A percentile compares a stretch with the other conserved stretches of the same genome.
Evolutionary conservation across 92 coral and sea anemone species (phyloP).

Genomic region (Zoanthus sociatus): DNA sequence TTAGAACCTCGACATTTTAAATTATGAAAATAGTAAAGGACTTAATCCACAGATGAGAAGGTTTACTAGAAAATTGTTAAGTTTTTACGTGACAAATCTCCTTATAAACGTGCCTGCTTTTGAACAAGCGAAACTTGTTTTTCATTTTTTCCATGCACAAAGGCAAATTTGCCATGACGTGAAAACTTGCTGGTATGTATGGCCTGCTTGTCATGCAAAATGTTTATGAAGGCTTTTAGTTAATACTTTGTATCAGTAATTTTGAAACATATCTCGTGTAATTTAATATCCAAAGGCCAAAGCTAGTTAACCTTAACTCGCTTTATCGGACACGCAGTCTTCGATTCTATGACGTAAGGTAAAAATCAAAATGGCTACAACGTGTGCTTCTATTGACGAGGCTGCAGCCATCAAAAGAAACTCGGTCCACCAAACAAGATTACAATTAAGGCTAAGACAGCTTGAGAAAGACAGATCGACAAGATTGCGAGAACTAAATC

Average conservation of each 20-base stretch:
- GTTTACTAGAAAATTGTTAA: too few relatives aligned
- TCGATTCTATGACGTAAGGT: neutral
- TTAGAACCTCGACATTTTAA: too few relatives aligned
- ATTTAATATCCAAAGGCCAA: slow-evolving; percentile 1
- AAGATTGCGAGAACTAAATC: slow-evolving; percentile 77
- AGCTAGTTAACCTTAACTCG: neutral
- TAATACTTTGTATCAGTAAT: neutral
- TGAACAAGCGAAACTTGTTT: too few relatives aligned
- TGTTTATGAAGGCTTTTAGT: neutral
- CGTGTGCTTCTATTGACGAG: slow-evolving; percentile 83
- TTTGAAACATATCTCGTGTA: neutral
- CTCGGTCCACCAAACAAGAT: slow-evolving; percentile 81
- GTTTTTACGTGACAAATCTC: too few relatives aligned
- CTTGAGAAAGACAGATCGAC: slow-evolving; percentile 77
- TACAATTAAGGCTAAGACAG: slow-evolving; percentile 76
- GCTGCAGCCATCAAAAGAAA: slow-evolving; percentile 81
- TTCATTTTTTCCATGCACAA: too few relatives aligned
- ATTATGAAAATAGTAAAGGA: too few relatives aligned
- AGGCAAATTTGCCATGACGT: too few relatives aligned
- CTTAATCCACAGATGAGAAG: too few relatives aligned
- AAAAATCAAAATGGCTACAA: slow-evolving; percentile 13
- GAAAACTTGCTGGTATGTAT: too few relatives aligned
- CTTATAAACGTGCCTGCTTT: too few relatives aligned
- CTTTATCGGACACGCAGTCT: neutral
- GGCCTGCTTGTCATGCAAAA: too few relatives aligned